Base-by-base conservation (phyloP, 1,140 invertebrate genomes). In the Saccostrea cuccullata region DNA sequence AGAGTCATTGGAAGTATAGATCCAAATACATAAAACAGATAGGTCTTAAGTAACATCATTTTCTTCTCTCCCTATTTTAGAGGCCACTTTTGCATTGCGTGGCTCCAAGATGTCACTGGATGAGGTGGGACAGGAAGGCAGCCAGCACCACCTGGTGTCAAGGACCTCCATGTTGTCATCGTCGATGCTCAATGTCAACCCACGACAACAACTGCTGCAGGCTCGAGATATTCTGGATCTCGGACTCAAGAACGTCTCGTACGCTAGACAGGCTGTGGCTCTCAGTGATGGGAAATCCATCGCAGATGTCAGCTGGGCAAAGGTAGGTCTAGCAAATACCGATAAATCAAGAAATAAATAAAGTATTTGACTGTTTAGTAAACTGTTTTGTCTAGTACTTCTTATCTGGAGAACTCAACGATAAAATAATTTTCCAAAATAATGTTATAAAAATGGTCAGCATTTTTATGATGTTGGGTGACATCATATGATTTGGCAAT, bases 241-340 rank as follows among this genome's bases (percentile, higher is more conserved):
- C 15, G 94, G 94, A 3, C 90, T 95, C 55, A 89, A 92, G 67
- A 94, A 94, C 90, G 93, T 95, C 5, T 93, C 92, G 15, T 92
- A 90, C 88, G 93, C 94, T 12, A 86, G 94, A 20, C 89, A 92
- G 55, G 92, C 92, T 70, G 93, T 93, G 5, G 93, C 93, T 60
- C 86, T 93, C 1, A 92, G 91, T 85, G 94, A 95, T 90, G 94
- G 93, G n/a, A 92, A 92, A 83, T 91, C 91, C 30, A 94, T 94
- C 85, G 94, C 93, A 47, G 94, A 95, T 89, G 91, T 94, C 40
- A 90, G 87, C 58, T 95, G 94, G 93, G 92, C 92, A 26, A 94
- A 94, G 92, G 94, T 95, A 89, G 23, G 88, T 64, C 17, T 64
- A 5, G n/a, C 58, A 64, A 64, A 17, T 4, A 36, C 30, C 13